phyloP scores from a whole-genome alignment of 1,140 invertebrate species.

The Cardiocondyla obscurior region DNA sequence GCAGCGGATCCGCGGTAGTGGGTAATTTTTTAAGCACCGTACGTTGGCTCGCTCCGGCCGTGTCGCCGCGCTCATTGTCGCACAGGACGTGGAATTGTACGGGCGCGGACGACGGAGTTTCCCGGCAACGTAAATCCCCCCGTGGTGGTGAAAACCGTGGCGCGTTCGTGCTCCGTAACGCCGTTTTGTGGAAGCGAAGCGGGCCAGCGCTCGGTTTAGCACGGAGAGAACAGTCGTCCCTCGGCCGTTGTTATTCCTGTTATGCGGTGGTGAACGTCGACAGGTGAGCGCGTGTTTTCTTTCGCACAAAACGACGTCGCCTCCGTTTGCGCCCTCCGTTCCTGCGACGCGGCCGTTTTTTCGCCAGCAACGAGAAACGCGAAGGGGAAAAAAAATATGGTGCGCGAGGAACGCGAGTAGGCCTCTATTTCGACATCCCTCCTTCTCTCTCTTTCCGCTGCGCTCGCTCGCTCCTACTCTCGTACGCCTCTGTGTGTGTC shows the following conservation, averaged over 20 bases:
- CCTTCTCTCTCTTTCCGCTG: not conserved
- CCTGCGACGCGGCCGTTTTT: not conserved
- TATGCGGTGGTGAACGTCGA: conserved; percentile 78
- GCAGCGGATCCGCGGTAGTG: conserved; percentile 58
- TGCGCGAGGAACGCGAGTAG: not conserved
- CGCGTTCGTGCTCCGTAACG: not conserved
- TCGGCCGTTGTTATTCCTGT: conserved; percentile 66
- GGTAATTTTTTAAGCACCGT: conserved; percentile 51
- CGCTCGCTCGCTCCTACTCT: not conserved
- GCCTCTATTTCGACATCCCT: not conserved
- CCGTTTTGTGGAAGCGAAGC: conserved; percentile 27
- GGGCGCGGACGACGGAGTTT: not conserved
- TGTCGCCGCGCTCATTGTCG: conserved; percentile 39
- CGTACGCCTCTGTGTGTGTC: not conserved
- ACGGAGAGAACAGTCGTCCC: conserved; percentile 45
- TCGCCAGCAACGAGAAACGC: not conserved
- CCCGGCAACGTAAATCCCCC: conserved; percentile 22
- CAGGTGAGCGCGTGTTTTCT: conserved; percentile 68
- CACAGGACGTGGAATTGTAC: conserved; percentile 3
- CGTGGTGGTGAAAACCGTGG: not conserved
- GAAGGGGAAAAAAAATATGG: not conserved
- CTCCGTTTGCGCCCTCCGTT: too few species aligned
- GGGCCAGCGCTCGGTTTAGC: conserved; percentile 51
- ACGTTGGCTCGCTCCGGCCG: conserved; percentile 48
- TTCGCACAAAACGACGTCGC: not conserved